Evolutionary conservation across 1,140 invertebrate species (phyloP), one percentile per base, ranked within the genome.

Genomic region (Cecropterus lyciades): DNA sequence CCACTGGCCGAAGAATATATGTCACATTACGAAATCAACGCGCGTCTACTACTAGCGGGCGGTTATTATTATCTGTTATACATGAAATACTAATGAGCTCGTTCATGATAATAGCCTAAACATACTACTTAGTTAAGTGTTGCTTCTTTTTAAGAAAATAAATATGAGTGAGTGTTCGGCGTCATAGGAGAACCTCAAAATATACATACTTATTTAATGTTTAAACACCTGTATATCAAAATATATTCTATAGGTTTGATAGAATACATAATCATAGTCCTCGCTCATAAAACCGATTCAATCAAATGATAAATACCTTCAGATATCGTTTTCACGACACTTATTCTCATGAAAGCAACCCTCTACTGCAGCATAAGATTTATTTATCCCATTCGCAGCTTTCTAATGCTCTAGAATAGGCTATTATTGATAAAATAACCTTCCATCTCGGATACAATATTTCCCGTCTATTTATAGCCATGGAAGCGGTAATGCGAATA

Each of bases 401-500:
- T 33, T 43, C 17, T 43, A 43, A 14, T 16, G 40, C 40, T 56
- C 33, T 16, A 20, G 42, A 27, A 24, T 27, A 43, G 37, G 40
- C 40, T 43, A 56, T 56, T 56, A 56, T 56, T 56, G 40, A 56
- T 56, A 56, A 43, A 56, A 43, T 27, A 56, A 56, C 37, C 53
- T 56, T 56, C 40, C 53, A 56, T 43, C 53, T 56, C 37, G 17
- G 17, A 56, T 43, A 56, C 14, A 56, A 56, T 56, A 56, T 43
- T 56, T 56, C 40, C 53, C 53, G 53, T 43, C 53, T 56, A 43
- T 56, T 56, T 56, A 56, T 56, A 56, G 53, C 7, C 37, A 20
- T 56, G 53, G 53, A 56, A 56, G 53, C 53, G 53, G 53, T 56
- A 56, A 56, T 56, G 53, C 33, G 53, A 56, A 56, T 56, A 56